phyloP scores from a whole-genome alignment of 1,140 invertebrate genomes.

The Pseudomyrmex gracilis region DNA sequence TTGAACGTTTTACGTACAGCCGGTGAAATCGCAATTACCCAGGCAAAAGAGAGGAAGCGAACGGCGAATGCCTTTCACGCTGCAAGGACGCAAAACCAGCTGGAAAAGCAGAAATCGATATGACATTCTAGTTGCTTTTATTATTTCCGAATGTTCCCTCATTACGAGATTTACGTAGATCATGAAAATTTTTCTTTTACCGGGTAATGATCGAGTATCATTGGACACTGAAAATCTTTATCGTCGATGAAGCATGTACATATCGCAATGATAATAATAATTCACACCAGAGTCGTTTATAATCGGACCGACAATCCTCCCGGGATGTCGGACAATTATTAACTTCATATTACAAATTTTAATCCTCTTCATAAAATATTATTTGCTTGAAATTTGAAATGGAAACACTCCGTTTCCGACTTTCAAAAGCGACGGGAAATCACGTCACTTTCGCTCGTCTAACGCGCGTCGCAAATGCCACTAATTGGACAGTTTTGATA shows the following conservation, averaged over 20 bases:
- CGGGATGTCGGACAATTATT: too few relatives aligned
- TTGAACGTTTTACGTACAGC: conserved; percentile 67
- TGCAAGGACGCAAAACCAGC: conserved; percentile 22
- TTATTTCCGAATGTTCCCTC: conserved; percentile 59
- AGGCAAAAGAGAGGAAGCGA: conserved; percentile 24
- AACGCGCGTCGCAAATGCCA: conserved; percentile 7
- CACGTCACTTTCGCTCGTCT: background rate
- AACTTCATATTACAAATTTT: too few relatives aligned
- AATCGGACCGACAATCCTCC: too few relatives aligned
- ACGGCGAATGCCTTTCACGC: background rate
- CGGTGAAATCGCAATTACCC: conserved; percentile 64
- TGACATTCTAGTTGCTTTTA: conserved; percentile 67
- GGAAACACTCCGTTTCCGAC: background rate
- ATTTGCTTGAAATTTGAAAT: background rate
- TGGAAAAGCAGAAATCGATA: conserved; percentile 63
- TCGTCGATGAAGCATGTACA: conserved; percentile 66
- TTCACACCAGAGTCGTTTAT: too few relatives aligned
- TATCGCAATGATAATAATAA: conserved; percentile 59
- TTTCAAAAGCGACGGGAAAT: background rate
- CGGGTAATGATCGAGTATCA: conserved; percentile 54
- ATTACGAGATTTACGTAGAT: conserved; percentile 63
- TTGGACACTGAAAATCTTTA: background rate
- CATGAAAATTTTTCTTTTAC: conserved; percentile 64
- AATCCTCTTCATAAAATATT: too few relatives aligned
- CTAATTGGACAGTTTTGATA: conserved; percentile 67